These are phyloP conservation scores for Sorex fumeus DNA, from an alignment of 2,113 vertebrate species.

Conservation along the genomic window DNA sequence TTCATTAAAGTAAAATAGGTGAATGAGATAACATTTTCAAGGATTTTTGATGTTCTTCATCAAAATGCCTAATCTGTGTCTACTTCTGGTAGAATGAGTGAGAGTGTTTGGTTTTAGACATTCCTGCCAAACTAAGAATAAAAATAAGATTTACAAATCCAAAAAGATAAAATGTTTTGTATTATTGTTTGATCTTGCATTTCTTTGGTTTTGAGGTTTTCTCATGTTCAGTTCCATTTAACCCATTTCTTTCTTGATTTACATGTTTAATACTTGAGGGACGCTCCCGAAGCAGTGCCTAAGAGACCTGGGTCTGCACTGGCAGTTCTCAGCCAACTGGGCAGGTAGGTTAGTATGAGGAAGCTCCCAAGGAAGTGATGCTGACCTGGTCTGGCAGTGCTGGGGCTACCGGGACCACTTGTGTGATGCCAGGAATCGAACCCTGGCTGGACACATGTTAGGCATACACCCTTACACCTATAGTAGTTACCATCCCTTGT, in stretches of 20 bases:
- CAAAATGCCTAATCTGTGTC: background rate
- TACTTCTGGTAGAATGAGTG: background rate
- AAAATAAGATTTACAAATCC: conserved; percentile 48
- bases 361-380: too few species aligned
- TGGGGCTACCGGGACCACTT: too few species aligned
- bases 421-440: too few species aligned
- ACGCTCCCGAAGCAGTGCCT: too few species aligned
- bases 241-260: conserved; percentile 35
- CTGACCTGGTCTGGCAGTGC: too few species aligned
- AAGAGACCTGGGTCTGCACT: too few species aligned
- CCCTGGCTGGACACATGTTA: too few species aligned
- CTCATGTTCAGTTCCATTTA: conserved; percentile 50
- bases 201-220: conserved; percentile 40
- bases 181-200: conserved; percentile 31
- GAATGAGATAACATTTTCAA: conserved; percentile 11
- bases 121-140: conserved; percentile 4
- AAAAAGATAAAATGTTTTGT: conserved; percentile 15
- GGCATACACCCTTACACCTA: too few species aligned
- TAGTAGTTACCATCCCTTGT: too few species aligned
- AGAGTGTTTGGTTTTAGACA: background rate
- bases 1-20: conserved; percentile 36
- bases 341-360: too few species aligned
- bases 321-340: too few species aligned
- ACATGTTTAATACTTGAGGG: background rate
- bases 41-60: background rate